Conservation (phyloP, 2,113 vertebrate genomes). For the Chlorodrepanis virens region DNA sequence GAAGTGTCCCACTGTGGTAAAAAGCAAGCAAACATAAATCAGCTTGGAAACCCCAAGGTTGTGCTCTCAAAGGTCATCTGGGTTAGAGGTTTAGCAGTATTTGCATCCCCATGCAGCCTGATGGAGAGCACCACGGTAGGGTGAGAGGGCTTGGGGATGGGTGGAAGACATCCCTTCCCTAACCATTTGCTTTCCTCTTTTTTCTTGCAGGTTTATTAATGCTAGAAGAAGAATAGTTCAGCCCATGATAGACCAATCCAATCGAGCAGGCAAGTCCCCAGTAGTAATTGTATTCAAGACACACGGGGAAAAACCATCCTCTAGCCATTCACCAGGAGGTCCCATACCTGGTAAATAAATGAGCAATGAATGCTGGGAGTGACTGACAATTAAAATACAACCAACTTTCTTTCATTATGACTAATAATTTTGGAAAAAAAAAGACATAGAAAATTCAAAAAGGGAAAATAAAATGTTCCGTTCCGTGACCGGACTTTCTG, state of each 20-base stretch:
- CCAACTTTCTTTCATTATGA: slow-evolving; percentile 62
- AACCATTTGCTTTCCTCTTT: slow-evolving; percentile 50
- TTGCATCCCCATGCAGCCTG: slow-evolving; percentile 18
- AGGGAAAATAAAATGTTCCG: background rate
- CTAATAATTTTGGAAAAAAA: slow-evolving; percentile 60
- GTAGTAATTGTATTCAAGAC: slow-evolving; percentile 84
- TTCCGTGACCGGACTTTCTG: background rate
- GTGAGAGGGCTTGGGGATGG: background rate
- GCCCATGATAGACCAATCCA: slow-evolving; percentile 99
- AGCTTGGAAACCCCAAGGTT: slow-evolving; percentile 85
- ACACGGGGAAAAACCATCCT: slow-evolving; percentile 76
- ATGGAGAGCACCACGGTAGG: background rate
- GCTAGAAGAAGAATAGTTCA: slow-evolving; percentile 99
- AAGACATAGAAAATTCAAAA: background rate
- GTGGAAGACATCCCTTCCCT: slow-evolving; percentile 22
- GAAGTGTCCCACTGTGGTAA: slow-evolving; percentile 88
- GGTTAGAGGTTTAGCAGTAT: slow-evolving; percentile 75
- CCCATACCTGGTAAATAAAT: slow-evolving; percentile 84
- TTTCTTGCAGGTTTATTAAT: slow-evolving; percentile 95
- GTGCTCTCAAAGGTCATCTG: slow-evolving; percentile 81
- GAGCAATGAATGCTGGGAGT: slow-evolving; percentile 70
- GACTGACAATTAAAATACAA: slow-evolving; percentile 69
- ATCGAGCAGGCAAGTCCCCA: slow-evolving; percentile 98
- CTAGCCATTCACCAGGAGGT: slow-evolving; percentile 85
- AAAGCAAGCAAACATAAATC: slow-evolving; percentile 95